phyloP scores from a whole-genome alignment of 2,113 vertebrate species.

The Mugil cephalus region DNA sequence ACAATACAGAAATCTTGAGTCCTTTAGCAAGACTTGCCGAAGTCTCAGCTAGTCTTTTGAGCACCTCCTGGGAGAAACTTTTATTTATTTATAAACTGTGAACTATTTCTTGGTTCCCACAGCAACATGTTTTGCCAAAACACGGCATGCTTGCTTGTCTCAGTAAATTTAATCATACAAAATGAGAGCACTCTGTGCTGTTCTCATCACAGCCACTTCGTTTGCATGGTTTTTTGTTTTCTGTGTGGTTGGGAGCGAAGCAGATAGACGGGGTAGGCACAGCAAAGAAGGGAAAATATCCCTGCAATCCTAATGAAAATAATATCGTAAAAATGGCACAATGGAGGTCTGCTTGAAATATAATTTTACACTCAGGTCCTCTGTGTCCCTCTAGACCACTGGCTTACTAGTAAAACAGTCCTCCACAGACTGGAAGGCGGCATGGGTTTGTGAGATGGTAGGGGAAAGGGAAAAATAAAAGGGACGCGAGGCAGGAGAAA shows the following conservation, averaged over 20 bases:
- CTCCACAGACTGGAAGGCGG: constrained; percentile 57
- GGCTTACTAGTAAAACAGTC: constrained; percentile 55
- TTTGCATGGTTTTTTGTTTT: constrained; percentile 67
- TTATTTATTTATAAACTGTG: neutral
- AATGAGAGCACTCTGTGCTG: constrained; percentile 47
- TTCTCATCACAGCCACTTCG: constrained; percentile 54
- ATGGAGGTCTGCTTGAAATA: constrained; percentile 57
- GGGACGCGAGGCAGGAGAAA: constrained; percentile 31
- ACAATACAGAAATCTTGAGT: constrained; percentile 49
- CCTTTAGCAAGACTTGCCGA: constrained; percentile 29
- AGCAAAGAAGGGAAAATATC: constrained; percentile 47
- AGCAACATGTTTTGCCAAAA: constrained; percentile 65
- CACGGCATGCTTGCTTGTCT: constrained; percentile 55
- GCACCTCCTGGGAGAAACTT: neutral
- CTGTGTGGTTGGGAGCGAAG: constrained; percentile 46
- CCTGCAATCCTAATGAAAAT: constrained; percentile 63
- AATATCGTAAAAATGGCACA: constrained; percentile 59
- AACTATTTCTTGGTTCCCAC: constrained; percentile 45
- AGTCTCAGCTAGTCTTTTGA: constrained; percentile 24
- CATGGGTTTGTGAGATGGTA: constrained; percentile 62
- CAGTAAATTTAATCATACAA: constrained; percentile 63
- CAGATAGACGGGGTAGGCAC: constrained; percentile 32
- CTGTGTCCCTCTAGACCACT: constrained; percentile 47
- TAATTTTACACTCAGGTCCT: constrained; percentile 58
- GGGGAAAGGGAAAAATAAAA: constrained; percentile 65